Evolutionary conservation across 1,140 invertebrate genomes (phyloP).

Genomic region (Pseudomyrmex pallidus): DNA sequence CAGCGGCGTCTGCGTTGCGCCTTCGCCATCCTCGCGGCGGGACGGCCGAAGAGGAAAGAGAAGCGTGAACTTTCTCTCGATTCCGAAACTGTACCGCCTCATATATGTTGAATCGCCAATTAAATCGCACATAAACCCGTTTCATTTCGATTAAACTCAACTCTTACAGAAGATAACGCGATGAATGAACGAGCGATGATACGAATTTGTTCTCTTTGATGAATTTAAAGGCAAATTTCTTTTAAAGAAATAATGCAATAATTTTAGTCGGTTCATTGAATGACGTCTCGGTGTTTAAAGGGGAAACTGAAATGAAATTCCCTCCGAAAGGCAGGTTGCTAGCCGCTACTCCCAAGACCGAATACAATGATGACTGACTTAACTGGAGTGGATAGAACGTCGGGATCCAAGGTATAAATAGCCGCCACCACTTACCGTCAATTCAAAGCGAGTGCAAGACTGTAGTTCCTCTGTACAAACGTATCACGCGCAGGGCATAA

Average conservation of each 20-base stretch:
- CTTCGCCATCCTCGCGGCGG: conserved; percentile 40
- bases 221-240: no score
- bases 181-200: not conserved
- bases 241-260: no score
- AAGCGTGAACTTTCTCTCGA: conserved; percentile 65
- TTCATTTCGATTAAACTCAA: not conserved
- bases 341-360: conserved; percentile 49
- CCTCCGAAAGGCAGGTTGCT: conserved; percentile 56
- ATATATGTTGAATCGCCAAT: conserved; percentile 17
- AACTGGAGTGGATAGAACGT: conserved; percentile 75
- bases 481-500: conserved; percentile 59
- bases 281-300: conserved; percentile 13
- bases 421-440: conserved; percentile 72
- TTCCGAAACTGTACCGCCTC: conserved; percentile 36
- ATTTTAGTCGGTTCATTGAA: conserved; percentile 22
- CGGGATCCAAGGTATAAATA: conserved; percentile 78
- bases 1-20: conserved; percentile 34
- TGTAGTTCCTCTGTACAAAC: conserved; percentile 56
- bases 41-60: conserved; percentile 25
- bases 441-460: conserved; percentile 71
- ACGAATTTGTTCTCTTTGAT: no score
- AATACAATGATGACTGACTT: conserved; percentile 76
- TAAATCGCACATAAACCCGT: not conserved
- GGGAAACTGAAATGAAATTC: conserved; percentile 64
- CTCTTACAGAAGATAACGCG: no score